Evolutionary conservation across 1,140 invertebrate species (phyloP).

Genomic region (Andrena cerasifolii): DNA sequence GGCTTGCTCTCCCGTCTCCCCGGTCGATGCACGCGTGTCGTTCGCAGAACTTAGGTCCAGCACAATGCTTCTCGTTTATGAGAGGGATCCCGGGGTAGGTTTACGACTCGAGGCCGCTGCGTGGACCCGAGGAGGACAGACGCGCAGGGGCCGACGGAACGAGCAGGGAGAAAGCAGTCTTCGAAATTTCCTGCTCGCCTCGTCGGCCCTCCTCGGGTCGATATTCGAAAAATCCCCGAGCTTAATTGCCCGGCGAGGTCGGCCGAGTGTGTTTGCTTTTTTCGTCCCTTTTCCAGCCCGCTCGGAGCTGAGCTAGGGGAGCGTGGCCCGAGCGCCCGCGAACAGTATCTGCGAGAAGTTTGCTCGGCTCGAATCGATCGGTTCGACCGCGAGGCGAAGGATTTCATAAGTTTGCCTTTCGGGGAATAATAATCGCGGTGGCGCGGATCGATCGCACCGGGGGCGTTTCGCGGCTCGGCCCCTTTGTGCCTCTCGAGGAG

Average conservation of each 20-base stretch:
- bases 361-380: slow-evolving; percentile 14
- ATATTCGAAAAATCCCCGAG: slow-evolving; percentile 22
- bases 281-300: neutral
- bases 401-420: slow-evolving; percentile 32
- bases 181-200: slow-evolving; percentile 3
- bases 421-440: slow-evolving; percentile 26
- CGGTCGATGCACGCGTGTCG: slow-evolving; percentile 43
- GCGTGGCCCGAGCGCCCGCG: no score
- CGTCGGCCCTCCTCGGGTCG: neutral
- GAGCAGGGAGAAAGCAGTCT: slow-evolving; percentile 6
- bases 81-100: slow-evolving; percentile 40
- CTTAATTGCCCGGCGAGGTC: slow-evolving; percentile 29
- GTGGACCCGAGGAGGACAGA: slow-evolving; percentile 8
- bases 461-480: no score
- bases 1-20: slow-evolving; percentile 1
- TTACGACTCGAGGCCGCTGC: slow-evolving; percentile 51
- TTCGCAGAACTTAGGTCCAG: slow-evolving; percentile 55
- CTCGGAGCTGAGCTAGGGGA: neutral
- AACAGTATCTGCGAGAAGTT: slow-evolving; percentile 1
- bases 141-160: neutral
- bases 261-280: neutral
- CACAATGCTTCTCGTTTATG: slow-evolving; percentile 63
- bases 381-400: slow-evolving; percentile 1
- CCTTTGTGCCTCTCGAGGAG: neutral
- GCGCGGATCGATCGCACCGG: neutral